phyloP scores from a whole-genome alignment of 2,888 invertebrate genomes.

The Andrena dorsata region DNA sequence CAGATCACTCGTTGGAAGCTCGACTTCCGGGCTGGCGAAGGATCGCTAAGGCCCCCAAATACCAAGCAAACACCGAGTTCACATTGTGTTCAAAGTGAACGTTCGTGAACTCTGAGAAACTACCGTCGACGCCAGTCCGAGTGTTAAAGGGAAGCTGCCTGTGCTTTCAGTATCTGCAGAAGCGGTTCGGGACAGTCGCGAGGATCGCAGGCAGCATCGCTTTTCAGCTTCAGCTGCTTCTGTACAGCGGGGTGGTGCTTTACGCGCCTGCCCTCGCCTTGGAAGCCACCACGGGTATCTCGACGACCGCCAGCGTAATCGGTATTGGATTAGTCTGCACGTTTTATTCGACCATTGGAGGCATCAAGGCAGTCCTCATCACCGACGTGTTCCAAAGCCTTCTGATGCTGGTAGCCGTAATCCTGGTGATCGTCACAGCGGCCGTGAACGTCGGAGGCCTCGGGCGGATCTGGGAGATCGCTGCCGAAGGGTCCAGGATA shows the following conservation, averaged over 20 bases:
- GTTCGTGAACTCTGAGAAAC: too few species aligned
- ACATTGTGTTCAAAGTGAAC: too few species aligned
- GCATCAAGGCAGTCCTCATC: constrained; percentile 95
- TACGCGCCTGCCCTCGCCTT: constrained; percentile 97
- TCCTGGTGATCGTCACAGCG: constrained; percentile 91
- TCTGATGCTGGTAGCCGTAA: constrained; percentile 93
- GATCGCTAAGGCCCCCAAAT: too few species aligned
- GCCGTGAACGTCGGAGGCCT: constrained; percentile 90
- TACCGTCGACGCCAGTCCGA: too few species aligned
- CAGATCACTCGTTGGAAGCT: too few species aligned
- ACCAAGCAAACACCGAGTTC: too few species aligned
- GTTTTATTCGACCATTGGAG: constrained; percentile 94
- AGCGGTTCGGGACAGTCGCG: constrained; percentile 91
- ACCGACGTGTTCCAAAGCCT: constrained; percentile 94
- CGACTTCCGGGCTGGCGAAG: too few species aligned
- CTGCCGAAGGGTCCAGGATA: constrained; percentile 89
- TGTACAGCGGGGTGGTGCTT: constrained; percentile 95
- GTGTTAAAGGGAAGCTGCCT: not conserved
- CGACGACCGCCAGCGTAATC: constrained; percentile 89
- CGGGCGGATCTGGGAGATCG: constrained; percentile 89
- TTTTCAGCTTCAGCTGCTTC: constrained; percentile 94
- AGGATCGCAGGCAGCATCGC: constrained; percentile 92
- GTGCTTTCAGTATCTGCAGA: constrained; percentile 91
- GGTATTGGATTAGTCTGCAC: constrained; percentile 92
- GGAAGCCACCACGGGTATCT: constrained; percentile 93